These are phyloP conservation scores for Agrilus cyanescens DNA, from an alignment of 2,888 invertebrate genomes.

Conservation along the genomic window DNA sequence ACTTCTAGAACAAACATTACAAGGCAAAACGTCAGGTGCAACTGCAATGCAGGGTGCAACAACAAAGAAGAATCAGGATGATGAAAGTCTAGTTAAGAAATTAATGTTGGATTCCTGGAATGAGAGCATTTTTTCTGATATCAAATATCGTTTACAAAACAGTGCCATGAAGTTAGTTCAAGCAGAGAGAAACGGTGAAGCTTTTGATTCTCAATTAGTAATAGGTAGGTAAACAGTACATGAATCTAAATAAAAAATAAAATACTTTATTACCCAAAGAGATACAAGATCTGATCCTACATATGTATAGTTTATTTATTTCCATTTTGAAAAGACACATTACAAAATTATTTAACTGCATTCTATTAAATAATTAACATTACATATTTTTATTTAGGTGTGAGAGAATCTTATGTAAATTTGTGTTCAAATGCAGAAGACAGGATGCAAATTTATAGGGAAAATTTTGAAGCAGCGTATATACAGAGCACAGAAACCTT, in stretches of 20 bases:
- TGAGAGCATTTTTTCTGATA: conserved; percentile 89
- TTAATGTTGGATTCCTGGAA: conserved; percentile 99
- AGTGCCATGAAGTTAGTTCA: conserved; percentile 97
- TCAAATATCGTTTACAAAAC: conserved; percentile 83
- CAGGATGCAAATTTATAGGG: conserved; percentile 88
- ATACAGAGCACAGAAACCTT: conserved; percentile 89
- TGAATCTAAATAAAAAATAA: no score
- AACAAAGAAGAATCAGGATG: conserved; percentile 48
- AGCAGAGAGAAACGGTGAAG: conserved; percentile 93
- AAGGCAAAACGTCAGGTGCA: conserved; percentile 44
- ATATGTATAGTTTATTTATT: no score
- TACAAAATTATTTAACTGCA: neutral
- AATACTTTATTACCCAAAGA: no score
- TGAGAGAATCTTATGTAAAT: conserved; percentile 96
- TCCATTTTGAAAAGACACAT: neutral
- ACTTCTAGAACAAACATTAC: conserved; percentile 78
- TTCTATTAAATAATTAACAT: neutral
- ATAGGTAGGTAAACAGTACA: conserved; percentile 40
- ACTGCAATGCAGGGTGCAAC: conserved; percentile 24
- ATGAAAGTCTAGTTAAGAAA: conserved; percentile 87
- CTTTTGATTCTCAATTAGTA: conserved; percentile 93
- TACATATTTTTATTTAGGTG: conserved; percentile 44
- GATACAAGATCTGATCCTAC: no score
- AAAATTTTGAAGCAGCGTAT: conserved; percentile 94
- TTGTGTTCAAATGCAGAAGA: conserved; percentile 88